Evolutionary conservation across 2,113 vertebrate genomes (phyloP).

Genomic region (Scophthalmus maximus): DNA sequence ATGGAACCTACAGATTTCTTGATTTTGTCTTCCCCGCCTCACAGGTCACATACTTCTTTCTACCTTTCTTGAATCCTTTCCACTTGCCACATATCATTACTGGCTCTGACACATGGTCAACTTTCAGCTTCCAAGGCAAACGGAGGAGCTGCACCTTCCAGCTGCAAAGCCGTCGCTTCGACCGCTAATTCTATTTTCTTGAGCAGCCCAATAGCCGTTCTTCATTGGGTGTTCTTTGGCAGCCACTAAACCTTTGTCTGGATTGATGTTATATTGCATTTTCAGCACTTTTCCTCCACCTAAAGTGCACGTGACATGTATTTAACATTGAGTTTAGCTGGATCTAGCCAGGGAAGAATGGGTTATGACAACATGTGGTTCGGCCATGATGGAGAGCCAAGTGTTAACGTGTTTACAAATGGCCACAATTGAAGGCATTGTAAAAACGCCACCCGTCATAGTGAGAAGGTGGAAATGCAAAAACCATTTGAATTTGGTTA

Average conservation of each 20-base stretch:
- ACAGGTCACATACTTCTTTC: conserved; percentile 26
- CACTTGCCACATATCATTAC: conserved; percentile 49
- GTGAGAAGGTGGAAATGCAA: not conserved
- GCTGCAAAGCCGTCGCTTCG: conserved; percentile 22
- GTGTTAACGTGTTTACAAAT: not conserved
- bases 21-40: conserved; percentile 23
- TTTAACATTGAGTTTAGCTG: not conserved
- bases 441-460: not conserved
- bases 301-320: not conserved
- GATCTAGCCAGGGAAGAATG: no score
- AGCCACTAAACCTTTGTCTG: not conserved
- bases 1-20: conserved; percentile 58
- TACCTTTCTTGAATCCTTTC: conserved; percentile 45
- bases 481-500: not conserved
- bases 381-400: not conserved
- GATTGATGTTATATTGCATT: no score
- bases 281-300: not conserved
- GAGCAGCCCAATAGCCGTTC: conserved; percentile 13
- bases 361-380: not conserved
- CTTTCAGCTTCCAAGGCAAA: conserved; percentile 29
- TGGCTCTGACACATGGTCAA: conserved; percentile 23
- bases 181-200: conserved; percentile 5
- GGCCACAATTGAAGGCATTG: not conserved
- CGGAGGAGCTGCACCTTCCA: conserved; percentile 35
- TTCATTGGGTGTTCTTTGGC: conserved; percentile 38